A percentile compares a stretch with the other conserved stretches of the same genome.
Conservation (phyloP, 2,113 vertebrate species). For the Alouatta palliata region DNA sequence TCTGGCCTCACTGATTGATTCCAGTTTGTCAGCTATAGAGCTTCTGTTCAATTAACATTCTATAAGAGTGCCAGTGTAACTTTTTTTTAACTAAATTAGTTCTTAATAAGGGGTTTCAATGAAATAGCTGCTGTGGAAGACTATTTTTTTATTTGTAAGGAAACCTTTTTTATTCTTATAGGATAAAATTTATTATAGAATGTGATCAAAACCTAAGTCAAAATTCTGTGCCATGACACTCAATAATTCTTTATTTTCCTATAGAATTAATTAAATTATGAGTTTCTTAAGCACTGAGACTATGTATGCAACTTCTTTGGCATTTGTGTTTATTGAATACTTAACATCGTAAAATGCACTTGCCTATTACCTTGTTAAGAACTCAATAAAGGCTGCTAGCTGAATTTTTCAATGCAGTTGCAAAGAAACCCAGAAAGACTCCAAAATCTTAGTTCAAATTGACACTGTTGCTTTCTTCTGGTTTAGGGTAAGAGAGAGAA, state of each 20-base stretch:
- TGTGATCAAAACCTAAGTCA: conserved; percentile 12
- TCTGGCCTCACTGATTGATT: background rate
- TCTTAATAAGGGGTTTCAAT: background rate
- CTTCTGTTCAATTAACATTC: background rate
- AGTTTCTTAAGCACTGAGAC: background rate
- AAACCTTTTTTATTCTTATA: background rate
- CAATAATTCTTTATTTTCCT: background rate
- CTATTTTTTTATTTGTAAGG: background rate
- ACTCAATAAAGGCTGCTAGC: background rate
- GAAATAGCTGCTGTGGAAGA: background rate
- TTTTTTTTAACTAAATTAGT: background rate
- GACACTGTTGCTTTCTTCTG: background rate
- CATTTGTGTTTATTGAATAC: background rate
- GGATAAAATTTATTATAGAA: background rate
- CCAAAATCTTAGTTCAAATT: background rate
- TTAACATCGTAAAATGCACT: too few relatives aligned
- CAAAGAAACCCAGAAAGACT: background rate
- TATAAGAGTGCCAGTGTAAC: background rate
- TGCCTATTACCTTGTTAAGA: background rate
- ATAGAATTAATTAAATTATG: background rate
- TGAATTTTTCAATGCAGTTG: conserved; percentile 45
- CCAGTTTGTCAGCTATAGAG: background rate
- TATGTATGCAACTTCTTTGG: background rate
- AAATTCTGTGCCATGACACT: background rate
- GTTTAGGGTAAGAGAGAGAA: background rate